A percentile compares a stretch with the other conserved stretches of the same genome.
phyloP scores from a whole-genome alignment of 2,113 vertebrate species.

The Panthera leo region DNA sequence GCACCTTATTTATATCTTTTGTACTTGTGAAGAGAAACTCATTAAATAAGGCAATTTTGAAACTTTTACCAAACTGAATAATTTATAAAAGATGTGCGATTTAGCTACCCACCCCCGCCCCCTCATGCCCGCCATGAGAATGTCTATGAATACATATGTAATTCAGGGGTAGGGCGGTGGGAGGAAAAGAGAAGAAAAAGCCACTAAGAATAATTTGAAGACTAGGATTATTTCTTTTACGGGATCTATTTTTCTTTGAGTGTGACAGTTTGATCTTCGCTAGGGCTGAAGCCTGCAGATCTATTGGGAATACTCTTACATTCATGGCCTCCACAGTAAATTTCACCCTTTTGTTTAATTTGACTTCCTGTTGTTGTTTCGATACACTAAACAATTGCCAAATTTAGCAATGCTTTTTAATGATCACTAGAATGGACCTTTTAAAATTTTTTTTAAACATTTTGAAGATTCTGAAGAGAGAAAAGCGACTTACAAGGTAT shows the following conservation, averaged over 20 bases:
- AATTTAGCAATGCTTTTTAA: conserved; percentile 20
- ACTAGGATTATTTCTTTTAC: conserved; percentile 74
- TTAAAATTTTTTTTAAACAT: background rate
- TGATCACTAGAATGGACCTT: background rate
- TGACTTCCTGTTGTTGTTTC: conserved; percentile 65
- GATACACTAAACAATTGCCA: conserved; percentile 7
- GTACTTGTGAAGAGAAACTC: conserved; percentile 66
- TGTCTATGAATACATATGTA: conserved; percentile 52
- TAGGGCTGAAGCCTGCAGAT: background rate
- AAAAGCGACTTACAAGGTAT: background rate
- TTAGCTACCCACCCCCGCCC: conserved; percentile 57
- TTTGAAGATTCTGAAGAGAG: background rate
- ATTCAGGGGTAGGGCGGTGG: conserved; percentile 50
- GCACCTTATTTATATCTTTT: conserved; percentile 65
- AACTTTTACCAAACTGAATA: conserved; percentile 83
- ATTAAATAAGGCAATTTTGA: conserved; percentile 75
- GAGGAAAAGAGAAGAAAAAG: conserved; percentile 68
- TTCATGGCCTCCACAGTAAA: conserved; percentile 67
- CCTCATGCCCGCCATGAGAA: conserved; percentile 58
- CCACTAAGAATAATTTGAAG: conserved; percentile 75
- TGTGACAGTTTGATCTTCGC: conserved; percentile 75
- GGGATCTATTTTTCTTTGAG: conserved; percentile 79
- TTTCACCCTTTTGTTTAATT: conserved; percentile 66
- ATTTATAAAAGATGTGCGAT: conserved; percentile 78
- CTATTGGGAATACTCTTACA: conserved; percentile 68